A percentile compares a stretch with the other conserved stretches of the same genome.
Conservation (phyloP, 2,797 vertebrate genomes). For the Malurus leucopterus region DNA sequence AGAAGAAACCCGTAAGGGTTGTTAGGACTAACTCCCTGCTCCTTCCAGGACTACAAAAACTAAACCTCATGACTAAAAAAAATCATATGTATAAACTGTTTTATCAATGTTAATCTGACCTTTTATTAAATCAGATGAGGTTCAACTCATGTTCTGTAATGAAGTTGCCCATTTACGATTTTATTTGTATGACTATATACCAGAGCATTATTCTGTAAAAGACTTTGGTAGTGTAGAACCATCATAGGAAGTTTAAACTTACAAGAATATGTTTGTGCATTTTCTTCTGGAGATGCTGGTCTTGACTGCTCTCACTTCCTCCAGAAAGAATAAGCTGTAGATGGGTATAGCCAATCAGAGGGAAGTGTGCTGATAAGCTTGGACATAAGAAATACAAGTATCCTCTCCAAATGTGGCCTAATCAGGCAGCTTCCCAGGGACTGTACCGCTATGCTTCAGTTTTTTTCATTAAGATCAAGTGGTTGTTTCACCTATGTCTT, state of each 20-base stretch:
- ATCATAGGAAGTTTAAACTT: not conserved
- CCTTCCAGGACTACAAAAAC: not conserved
- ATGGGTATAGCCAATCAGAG: not conserved
- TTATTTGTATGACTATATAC: not conserved
- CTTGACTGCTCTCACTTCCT: not conserved
- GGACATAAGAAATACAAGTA: not conserved
- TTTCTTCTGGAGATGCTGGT: not conserved
- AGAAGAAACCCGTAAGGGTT: not conserved
- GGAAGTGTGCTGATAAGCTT: not conserved
- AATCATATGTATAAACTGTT: not conserved
- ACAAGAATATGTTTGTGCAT: not conserved
- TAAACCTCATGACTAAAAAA: not conserved
- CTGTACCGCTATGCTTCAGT: not conserved
- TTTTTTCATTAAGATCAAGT: not conserved
- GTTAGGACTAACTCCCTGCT: not conserved
- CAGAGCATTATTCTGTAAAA: not conserved
- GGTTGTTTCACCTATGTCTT: not conserved
- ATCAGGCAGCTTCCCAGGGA: not conserved
- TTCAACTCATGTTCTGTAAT: not conserved
- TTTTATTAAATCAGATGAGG: not conserved
- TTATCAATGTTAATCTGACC: not conserved
- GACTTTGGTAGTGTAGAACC: not conserved
- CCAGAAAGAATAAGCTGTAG: not conserved
- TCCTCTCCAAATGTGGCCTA: not conserved
- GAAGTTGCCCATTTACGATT: accelerated